Conservation (phyloP, 2,797 vertebrate species). For the Vespertilio murinus region DNA sequence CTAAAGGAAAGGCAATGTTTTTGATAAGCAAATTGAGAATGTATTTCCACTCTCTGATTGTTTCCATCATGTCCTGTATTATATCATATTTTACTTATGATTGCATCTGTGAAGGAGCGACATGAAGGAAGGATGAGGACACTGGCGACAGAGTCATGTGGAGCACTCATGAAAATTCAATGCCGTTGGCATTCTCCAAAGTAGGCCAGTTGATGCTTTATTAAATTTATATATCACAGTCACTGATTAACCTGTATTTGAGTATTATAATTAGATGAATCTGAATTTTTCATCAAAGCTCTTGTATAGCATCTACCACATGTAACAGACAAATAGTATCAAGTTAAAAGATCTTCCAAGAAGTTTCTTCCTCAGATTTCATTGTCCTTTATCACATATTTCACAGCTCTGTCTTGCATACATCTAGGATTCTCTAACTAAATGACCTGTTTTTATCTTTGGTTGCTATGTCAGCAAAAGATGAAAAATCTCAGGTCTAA, state of each 20-base stretch:
- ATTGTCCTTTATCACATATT: background rate
- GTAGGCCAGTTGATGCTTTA: slow-evolving; percentile 49
- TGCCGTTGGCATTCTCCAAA: background rate
- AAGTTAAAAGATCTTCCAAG: background rate
- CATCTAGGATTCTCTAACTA: background rate
- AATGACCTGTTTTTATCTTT: slow-evolving; percentile 34
- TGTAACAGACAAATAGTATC: background rate
- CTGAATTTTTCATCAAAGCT: background rate
- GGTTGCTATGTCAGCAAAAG: background rate
- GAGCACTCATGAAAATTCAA: slow-evolving; percentile 42
- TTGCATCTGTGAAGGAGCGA: slow-evolving; percentile 5
- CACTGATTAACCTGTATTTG: slow-evolving; percentile 21
- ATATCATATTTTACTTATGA: background rate
- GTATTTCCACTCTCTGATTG: background rate
- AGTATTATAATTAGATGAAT: slow-evolving; percentile 2
- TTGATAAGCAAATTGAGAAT: background rate
- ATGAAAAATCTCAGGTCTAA: background rate
- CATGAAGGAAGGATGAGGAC: background rate
- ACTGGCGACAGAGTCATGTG: background rate
- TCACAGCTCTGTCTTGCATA: background rate
- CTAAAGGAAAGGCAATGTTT: background rate
- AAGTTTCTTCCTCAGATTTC: background rate
- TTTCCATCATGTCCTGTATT: background rate
- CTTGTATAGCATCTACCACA: background rate
- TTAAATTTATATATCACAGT: slow-evolving; percentile 44